phyloP scores from a whole-genome alignment of 1,140 invertebrate genomes.

The Dreissena polymorpha region DNA sequence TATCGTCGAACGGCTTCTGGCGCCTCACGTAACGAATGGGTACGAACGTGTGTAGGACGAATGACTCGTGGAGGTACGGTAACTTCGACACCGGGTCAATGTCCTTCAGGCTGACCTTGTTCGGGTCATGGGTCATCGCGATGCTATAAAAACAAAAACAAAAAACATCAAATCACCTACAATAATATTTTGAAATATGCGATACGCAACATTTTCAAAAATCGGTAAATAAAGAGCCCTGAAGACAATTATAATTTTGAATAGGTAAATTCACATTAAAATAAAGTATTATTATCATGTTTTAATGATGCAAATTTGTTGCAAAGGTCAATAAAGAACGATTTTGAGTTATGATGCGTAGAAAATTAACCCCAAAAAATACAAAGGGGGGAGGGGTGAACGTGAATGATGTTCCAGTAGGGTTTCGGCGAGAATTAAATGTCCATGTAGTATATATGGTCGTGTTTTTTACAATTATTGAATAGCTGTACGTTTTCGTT shows the following conservation, averaged over 20 bases:
- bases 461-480: no score
- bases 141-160: conserved; percentile 15
- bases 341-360: no score
- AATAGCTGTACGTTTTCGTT: no score
- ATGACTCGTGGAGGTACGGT: conserved; percentile 51
- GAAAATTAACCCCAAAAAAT: no score
- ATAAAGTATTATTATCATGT: not conserved
- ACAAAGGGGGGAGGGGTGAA: no score
- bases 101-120: conserved; percentile 32
- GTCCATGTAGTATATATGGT: no score
- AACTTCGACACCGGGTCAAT: conserved; percentile 39
- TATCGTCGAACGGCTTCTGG: conserved; percentile 50
- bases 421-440: no score
- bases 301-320: no score
- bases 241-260: conserved; percentile 2
- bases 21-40: conserved; percentile 46
- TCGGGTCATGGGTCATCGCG: conserved; percentile 39
- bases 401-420: no score
- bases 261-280: not conserved
- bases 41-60: conserved; percentile 49
- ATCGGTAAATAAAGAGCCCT: not conserved
- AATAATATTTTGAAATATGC: not conserved
- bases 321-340: no score
- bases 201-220: not conserved
- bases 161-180: not conserved